phyloP scores from a whole-genome alignment of 2,113 vertebrate genomes.

The Sterrhoptilus dennistouni region DNA sequence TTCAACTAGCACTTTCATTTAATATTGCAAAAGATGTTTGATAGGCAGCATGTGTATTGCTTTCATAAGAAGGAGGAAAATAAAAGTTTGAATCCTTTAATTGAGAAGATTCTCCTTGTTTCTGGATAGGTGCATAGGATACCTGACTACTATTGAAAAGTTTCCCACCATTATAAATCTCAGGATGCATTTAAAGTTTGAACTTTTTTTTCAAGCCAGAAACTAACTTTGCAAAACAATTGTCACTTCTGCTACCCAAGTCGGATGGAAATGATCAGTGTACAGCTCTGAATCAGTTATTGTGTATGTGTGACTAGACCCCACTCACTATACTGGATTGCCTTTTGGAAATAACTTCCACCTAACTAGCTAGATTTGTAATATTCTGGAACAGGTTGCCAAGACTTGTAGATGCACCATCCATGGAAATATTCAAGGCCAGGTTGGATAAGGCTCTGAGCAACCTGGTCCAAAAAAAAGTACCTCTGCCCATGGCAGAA shows the following conservation, averaged over 20 bases:
- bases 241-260: neutral
- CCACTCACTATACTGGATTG: accelerated
- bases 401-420: neutral
- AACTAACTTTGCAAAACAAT: neutral
- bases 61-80: neutral
- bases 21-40: neutral
- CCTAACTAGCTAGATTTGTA: neutral
- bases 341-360: neutral
- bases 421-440: neutral
- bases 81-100: neutral
- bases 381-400: neutral
- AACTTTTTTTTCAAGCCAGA: neutral
- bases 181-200: neutral
- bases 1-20: neutral
- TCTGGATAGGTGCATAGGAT: neutral
- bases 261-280: neutral
- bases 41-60: neutral
- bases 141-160: neutral
- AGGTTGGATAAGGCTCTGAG: neutral
- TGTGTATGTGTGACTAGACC: neutral
- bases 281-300: neutral
- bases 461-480: neutral
- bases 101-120: neutral
- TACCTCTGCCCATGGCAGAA: neutral
- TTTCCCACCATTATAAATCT: neutral